Evolutionary conservation across 2,113 vertebrate genomes (phyloP), one percentile per base, ranked within the genome.

Genomic region (Turdus rufiventris): DNA sequence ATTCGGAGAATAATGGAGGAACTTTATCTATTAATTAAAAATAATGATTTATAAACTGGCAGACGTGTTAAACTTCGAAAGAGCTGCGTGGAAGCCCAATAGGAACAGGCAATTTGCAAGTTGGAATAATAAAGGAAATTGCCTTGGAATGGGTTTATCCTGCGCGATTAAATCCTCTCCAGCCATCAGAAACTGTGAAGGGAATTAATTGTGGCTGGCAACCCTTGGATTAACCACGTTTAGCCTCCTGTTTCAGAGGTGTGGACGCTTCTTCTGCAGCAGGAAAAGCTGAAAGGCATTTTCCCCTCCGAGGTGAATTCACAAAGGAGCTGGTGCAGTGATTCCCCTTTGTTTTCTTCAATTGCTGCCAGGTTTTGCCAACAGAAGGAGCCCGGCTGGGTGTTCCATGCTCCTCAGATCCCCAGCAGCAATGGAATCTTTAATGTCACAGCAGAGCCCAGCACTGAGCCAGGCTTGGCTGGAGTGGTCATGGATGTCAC

Each of bases 1-100:
- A 96, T 93, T 93, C 68, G 10, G 79, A 81, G 61, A 91, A 94
- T 86, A 96, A 96, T 47, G 56, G 50, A 92, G 68, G 43, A 82
- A 75, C 62, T 90, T 96, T 95, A 96, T 93, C 95, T 95, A 92
- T 95, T 97, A 96, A 97, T 97, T 96, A 96, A 96, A 95, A 92
- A 83, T 95, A 97, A 97, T 91, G 93, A 95, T 96, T 93, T 76
- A 88, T 75, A 91, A 91, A 95, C 84, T 75, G 91, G 91, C 67
- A 75, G 74, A 91, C 93, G 83, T 84, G 67, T 92, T 95, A 85
- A 89, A 95, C 70, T 96, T 94, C 8, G 33, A 73, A 88, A 93
- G 86, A 53, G 48, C 91, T 85, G 63, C 68, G 29, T 18, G 60
- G 71, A 62, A 92, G 74, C 57, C 78, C 80, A 83, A 67, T 65